A percentile compares a stretch with the other conserved stretches of the same genome.
Evolutionary conservation across 2,113 vertebrate genomes (phyloP).

Genomic region (Peucedramus taeniatus): DNA sequence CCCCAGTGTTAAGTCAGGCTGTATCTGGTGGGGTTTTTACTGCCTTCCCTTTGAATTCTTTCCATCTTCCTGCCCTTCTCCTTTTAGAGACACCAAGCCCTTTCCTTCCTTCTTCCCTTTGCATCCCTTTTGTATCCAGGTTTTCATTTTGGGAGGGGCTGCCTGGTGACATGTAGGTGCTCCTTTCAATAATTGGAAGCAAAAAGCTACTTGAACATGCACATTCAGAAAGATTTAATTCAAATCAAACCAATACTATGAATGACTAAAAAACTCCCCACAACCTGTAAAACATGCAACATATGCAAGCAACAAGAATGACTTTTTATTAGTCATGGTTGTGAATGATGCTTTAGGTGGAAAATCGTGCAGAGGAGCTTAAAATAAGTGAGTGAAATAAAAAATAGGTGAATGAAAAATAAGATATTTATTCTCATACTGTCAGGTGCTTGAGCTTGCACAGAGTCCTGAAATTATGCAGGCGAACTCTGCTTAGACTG

Average conservation of each 20-base stretch:
- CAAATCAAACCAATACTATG: not conserved
- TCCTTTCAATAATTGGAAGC: not conserved
- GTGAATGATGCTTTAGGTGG: conserved; percentile 7
- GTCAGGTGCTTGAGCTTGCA: not conserved
- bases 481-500: not conserved
- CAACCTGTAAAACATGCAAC: conserved; percentile 7
- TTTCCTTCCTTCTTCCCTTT: not conserved
- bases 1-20: not conserved
- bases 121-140: not conserved
- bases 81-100: not conserved
- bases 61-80: not conserved
- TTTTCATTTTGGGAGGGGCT: not conserved
- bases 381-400: not conserved
- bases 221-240: not conserved
- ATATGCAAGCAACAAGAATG: not conserved
- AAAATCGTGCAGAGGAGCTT: not conserved
- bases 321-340: conserved; percentile 26
- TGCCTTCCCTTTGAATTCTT: not conserved
- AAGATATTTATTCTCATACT: not conserved
- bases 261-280: conserved; percentile 15
- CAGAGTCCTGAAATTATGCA: not conserved
- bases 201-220: not conserved
- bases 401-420: not conserved
- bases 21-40: not conserved
- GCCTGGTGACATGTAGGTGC: not conserved